Evolutionary conservation across 2,888 invertebrate genomes (phyloP), one percentile per base, ranked within the genome.

Genomic region (Stenurella melanura): DNA sequence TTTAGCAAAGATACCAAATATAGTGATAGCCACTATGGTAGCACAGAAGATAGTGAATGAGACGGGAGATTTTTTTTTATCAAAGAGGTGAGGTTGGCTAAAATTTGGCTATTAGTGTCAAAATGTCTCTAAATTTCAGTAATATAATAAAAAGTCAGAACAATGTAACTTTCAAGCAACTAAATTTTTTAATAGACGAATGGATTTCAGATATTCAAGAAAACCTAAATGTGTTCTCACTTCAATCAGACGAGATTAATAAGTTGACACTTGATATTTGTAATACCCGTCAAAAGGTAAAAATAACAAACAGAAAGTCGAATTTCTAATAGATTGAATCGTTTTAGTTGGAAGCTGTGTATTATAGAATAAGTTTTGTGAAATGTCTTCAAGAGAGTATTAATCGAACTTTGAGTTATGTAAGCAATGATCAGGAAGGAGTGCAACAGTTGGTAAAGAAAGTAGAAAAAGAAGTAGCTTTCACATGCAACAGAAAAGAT

Each of bases 311-410:
- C 17, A 38, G 1, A 26, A 21, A 58, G 18, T 12, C 15, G 30
- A 17, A 7, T 12, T 9, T 34, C 17, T 50, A 67, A 26, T n/a
- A n/a, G n/a, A 11, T 19, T 67, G 11, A 12, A 21, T 15, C 34
- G 15, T 76, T 76, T 76, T 50, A 76, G 76, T 50, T 76, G 15
- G 34, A 73, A 70, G 17, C 15, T n/a, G 69, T 76, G 42, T 34
- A 73, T 19, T n/a, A 76, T 18, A 68, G 58, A 18, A 18, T 73
- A 50, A 3, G 30, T 9, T 57, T 69, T 0, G 50, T 60, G 26
- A 64, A 69, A 58, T 73, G 15, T 18, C 30, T 63, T 18, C 76
- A 76, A 12, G 30, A 73, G 12, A 66, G 64, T 18, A 58, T 76
- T 21, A 17, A 73, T 18, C 42, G 42, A 1, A 68, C 34, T 18